Conservation (phyloP, 2,888 invertebrate genomes). For the Noctua janthina region DNA sequence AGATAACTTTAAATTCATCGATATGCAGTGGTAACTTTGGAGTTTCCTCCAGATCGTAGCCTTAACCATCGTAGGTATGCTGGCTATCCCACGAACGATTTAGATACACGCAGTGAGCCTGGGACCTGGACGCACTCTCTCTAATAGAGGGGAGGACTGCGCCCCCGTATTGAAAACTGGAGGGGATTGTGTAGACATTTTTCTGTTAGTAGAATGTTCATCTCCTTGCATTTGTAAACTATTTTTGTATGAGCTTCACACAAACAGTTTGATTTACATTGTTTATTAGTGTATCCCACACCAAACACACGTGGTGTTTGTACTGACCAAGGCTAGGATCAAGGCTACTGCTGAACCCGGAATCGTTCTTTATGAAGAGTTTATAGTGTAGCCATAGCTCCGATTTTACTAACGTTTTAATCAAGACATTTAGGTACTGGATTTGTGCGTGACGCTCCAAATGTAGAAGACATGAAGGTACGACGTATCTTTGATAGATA, state of each 20-base stretch:
- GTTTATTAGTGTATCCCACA: constrained; percentile 22
- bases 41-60: background rate
- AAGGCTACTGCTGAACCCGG: constrained; percentile 17
- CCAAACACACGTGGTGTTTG: constrained; percentile 9
- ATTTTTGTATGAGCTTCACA: constrained; percentile 7
- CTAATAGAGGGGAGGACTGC: background rate
- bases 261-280: constrained; percentile 19
- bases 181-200: background rate
- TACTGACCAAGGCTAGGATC: constrained; percentile 33
- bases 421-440: background rate
- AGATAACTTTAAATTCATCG: background rate
- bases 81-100: background rate
- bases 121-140: background rate
- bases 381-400: background rate
- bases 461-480: background rate
- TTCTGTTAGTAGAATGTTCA: background rate
- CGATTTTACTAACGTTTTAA: background rate
- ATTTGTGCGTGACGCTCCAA: background rate
- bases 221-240: background rate
- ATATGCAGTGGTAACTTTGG: background rate
- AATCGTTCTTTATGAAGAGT: background rate
- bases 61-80: background rate
- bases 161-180: background rate
- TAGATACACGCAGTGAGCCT: background rate
- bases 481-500: background rate